Percentiles rank a stretch among this genome's conserved stretches.
Conservation (phyloP, 2,888 invertebrate genomes). For the Trypoxylon attenuatum region DNA sequence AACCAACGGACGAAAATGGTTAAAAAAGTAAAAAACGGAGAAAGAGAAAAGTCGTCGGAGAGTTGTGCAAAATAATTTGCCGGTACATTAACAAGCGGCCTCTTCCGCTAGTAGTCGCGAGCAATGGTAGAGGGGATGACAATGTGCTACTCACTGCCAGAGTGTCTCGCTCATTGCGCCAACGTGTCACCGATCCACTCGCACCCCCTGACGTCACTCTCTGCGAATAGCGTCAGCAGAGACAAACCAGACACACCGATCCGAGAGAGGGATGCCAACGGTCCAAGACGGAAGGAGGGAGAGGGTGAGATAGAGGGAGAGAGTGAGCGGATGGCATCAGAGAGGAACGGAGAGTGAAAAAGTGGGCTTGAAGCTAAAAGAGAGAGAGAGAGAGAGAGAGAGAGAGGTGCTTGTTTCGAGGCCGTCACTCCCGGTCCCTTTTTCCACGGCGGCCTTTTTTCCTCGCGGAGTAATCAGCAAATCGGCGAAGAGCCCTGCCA, state of each 20-base stretch:
- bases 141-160: constrained; percentile 18
- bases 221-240: constrained; percentile 39
- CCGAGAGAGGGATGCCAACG: too few species aligned
- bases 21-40: too few species aligned
- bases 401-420: constrained; percentile 42
- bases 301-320: constrained; percentile 2
- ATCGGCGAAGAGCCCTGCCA: constrained; percentile 65
- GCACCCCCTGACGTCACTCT: constrained; percentile 43
- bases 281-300: constrained; percentile 18
- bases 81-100: constrained; percentile 28
- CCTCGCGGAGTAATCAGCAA: constrained; percentile 65
- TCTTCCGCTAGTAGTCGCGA: too few species aligned
- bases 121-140: constrained; percentile 19
- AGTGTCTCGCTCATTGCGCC: constrained; percentile 20
- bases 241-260: constrained; percentile 8
- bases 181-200: constrained; percentile 31
- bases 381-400: constrained; percentile 7
- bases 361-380: constrained; percentile 21
- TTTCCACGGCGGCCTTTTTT: constrained; percentile 15
- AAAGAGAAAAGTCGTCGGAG: too few species aligned
- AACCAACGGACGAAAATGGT: too few species aligned
- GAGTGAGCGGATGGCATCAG: too few species aligned
- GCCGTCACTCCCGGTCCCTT: constrained; percentile 37
- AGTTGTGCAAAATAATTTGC: constrained; percentile 27
- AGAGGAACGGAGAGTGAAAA: too few species aligned